Evolutionary conservation across 2,888 invertebrate species (phyloP), one percentile per base, ranked within the genome.

Genomic region (Eulithis prunata): DNA sequence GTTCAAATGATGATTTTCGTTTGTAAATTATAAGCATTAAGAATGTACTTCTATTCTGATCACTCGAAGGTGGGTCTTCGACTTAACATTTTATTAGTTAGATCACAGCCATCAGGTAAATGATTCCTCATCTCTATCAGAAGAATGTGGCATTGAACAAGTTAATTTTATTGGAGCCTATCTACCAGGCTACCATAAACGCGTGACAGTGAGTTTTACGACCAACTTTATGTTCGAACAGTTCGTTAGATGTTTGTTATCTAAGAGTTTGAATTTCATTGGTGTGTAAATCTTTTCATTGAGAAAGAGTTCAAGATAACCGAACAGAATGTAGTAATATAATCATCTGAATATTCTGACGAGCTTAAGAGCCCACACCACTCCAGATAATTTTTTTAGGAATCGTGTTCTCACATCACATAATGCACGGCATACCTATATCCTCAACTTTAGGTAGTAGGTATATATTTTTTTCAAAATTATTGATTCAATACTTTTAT

Each of bases 91-190:
- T 60, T 58, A 53, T 58, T 64, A 49, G 11, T 3, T 61, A 53
- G 38, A 53, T 53, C 38, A 13, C 14, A 54, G 1, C 38, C 38
- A 14, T 38, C 2, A 41, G 13, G 38, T 54, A 47, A 56, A 13
- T 57, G 57, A 57, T 57, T n/a, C 21, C 57, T 32, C 14, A 66
- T 66, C 67, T 63, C 46, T 64, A 62, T 59, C 72, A 64, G n/a
- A 43, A 62, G 68, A 69, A 73, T 73, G 73, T 59, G 41, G 67
- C 70, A 72, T 64, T 65, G 68, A 69, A 74, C 70, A 71, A 70
- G 67, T 71, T 85, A 86, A 81, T 82, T 82, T 85, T 83, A 88
- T 85, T 85, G 80, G 79, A 80, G 82, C 81, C 84, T 85, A 83
- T 79, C 74, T 75, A 78, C 75, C 76, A 75, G 74, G 82, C 78